Evolutionary conservation across 2,888 invertebrate species (phyloP), one percentile per base, ranked within the genome.

Genomic region (Willowsia nigromaculata): DNA sequence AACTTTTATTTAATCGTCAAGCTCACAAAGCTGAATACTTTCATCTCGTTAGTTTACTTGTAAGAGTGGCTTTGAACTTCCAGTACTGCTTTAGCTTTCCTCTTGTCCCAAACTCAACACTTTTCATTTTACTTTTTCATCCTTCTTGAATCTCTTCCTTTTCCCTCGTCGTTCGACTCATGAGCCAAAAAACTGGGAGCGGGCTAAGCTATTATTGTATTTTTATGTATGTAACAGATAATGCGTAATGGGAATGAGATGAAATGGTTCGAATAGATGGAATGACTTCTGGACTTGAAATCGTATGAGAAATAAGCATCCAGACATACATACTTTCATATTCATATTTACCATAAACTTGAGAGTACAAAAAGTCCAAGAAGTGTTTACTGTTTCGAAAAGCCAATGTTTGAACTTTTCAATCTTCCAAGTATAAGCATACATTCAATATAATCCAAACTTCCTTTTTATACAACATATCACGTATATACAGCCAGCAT

Each of bases 261-360:
- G 86, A 87, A 87, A 87, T 87, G 86, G 86, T 30, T 87, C 71
- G 86, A 40, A 81, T 71, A 81, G 81, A 87, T 81, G 86, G 86
- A 87, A 87, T 87, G 86, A 87, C 86, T 87, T 87, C 81, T 87
- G 80, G 81, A 87, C 86, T 87, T 87, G 86, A 71, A 85, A 78
- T 62, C 47, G 68, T 47, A 71, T 37, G 22, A 81, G 62, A 59
- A 81, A 25, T 43, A 40, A 59, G 59, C 81, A 53, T 53, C 13
- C 13, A 25, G 2, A 43, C 9, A 22, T 22, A 71, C 11, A 13
- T 80, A 22, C 15, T n/a, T 62, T 15, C 43, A 43, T 43, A 22
- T 59, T 22, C 30, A 7, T 56, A 40, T 25, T 18, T 13, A 18
- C 65, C 33, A 47, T 13, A 15, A 43, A 47, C 50, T 50, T 53